phyloP scores from a whole-genome alignment of 2,888 invertebrate genomes.

The Hybos culiciformis region DNA sequence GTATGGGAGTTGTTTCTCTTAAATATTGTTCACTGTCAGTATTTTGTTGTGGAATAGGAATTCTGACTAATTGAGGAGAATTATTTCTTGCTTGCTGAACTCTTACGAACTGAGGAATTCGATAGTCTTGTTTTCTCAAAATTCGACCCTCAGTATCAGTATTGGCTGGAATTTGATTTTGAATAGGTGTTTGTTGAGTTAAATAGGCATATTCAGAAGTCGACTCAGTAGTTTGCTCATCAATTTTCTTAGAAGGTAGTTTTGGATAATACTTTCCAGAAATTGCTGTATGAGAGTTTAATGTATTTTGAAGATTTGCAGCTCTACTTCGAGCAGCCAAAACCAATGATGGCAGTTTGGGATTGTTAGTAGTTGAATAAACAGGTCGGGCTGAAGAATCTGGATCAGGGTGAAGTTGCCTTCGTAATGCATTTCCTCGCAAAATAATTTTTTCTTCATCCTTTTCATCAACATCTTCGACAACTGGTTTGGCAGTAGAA shows the following conservation, averaged over 20 bases:
- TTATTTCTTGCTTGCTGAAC: slow-evolving; percentile 20
- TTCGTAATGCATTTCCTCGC: slow-evolving; percentile 45
- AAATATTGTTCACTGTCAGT: slow-evolving; percentile 19
- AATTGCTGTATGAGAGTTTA: slow-evolving; percentile 6
- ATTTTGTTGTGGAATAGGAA: slow-evolving; percentile 24
- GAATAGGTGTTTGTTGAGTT: slow-evolving; percentile 37
- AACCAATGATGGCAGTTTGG: slow-evolving; percentile 41
- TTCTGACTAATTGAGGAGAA: slow-evolving; percentile 23
- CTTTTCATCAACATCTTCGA: slow-evolving; percentile 38
- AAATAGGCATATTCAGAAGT: slow-evolving; percentile 39
- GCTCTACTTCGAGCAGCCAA: slow-evolving; percentile 39
- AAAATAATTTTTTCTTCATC: slow-evolving; percentile 32
- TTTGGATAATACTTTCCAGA: slow-evolving; percentile 34
- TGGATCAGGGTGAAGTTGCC: slow-evolving; percentile 43
- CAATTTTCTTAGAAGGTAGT: slow-evolving; percentile 16
- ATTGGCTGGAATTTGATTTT: slow-evolving; percentile 41
- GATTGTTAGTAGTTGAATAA: slow-evolving; percentile 48
- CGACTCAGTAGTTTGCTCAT: slow-evolving; percentile 42
- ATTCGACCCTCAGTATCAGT: slow-evolving; percentile 11
- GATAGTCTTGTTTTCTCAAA: slow-evolving; percentile 11
- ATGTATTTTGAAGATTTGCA: slow-evolving; percentile 16
- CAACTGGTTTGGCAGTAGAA: slow-evolving; percentile 38
- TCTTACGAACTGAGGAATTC: slow-evolving; percentile 34
- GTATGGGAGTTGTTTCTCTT: slow-evolving; percentile 18
- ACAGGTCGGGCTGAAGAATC: slow-evolving; percentile 49